phyloP scores from a whole-genome alignment of 2,113 vertebrate genomes.

The Apus apus region DNA sequence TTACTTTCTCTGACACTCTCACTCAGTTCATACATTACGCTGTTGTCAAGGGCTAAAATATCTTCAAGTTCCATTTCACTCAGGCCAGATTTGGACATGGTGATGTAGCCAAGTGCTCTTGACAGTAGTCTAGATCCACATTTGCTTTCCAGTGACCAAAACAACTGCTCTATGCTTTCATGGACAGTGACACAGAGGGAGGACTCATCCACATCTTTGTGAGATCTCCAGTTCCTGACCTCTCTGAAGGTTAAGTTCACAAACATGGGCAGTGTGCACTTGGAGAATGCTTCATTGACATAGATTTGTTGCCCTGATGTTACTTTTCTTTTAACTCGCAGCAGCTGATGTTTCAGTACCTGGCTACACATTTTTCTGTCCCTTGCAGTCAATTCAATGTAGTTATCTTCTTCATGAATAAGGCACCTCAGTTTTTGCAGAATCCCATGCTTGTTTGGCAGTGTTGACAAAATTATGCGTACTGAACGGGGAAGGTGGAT shows the following conservation, averaged over 20 bases:
- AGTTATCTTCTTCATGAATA: constrained; percentile 90
- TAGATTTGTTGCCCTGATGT: constrained; percentile 99
- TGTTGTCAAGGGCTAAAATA: constrained; percentile 95
- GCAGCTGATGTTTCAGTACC: constrained; percentile 94
- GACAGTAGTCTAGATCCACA: constrained; percentile 89
- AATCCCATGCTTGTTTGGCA: constrained; percentile 97
- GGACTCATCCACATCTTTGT: constrained; percentile 95
- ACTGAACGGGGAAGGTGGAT: constrained; percentile 92
- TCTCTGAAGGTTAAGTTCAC: constrained; percentile 96
- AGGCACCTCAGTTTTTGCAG: constrained; percentile 93
- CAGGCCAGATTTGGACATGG: constrained; percentile 93
- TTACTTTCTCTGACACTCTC: constrained; percentile 84
- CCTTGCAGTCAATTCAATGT: constrained; percentile 89
- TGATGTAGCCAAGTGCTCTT: constrained; percentile 94
- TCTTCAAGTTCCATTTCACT: constrained; percentile 97
- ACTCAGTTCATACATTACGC: constrained; percentile 88
- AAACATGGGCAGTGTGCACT: constrained; percentile 98
- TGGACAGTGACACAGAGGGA: constrained; percentile 95
- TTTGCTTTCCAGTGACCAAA: constrained; percentile 92
- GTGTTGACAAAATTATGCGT: constrained; percentile 91
- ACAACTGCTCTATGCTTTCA: constrained; percentile 96
- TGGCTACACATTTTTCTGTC: constrained; percentile 97
- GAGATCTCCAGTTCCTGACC: constrained; percentile 93
- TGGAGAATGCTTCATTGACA: constrained; percentile 94
- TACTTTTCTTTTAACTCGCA: constrained; percentile 93